Percentiles rank a stretch among this genome's conserved stretches.
phyloP scores from a whole-genome alignment of 2,113 vertebrate genomes.

The Festucalex cinctus region DNA sequence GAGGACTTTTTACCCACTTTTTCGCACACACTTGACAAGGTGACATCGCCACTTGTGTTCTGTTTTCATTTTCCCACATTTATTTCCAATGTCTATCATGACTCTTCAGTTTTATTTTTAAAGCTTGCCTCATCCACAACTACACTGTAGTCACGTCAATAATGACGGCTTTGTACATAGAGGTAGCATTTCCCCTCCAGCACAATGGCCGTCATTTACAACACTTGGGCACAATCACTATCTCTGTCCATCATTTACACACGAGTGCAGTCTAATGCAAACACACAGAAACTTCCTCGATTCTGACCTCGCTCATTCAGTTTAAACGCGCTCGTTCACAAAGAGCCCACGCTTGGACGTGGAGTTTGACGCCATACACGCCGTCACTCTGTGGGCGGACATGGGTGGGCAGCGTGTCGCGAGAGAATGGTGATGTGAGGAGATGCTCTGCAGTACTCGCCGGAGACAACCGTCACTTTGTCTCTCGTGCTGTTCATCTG shows the following conservation, averaged over 20 bases:
- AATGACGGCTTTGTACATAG: constrained; percentile 54
- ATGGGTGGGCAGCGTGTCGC: constrained; percentile 29
- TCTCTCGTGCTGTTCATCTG: constrained; percentile 20
- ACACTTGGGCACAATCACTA: constrained; percentile 27
- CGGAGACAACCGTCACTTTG: constrained; percentile 59
- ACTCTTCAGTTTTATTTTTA: neutral
- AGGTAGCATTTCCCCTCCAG: constrained; percentile 53
- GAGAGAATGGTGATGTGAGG: constrained; percentile 30
- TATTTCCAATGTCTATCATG: neutral
- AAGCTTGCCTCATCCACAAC: constrained; percentile 17
- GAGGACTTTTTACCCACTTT: constrained; percentile 28
- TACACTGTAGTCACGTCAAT: constrained; percentile 32
- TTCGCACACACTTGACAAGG: neutral
- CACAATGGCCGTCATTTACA: constrained; percentile 61
- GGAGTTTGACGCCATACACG: constrained; percentile 46
- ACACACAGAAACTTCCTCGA: constrained; percentile 26
- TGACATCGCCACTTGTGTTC: neutral
- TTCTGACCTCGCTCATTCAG: neutral
- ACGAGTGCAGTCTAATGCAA: constrained; percentile 36
- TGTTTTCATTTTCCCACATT: neutral
- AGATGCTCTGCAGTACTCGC: constrained; percentile 48
- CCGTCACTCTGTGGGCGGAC: constrained; percentile 37
- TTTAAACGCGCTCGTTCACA: constrained; percentile 44
- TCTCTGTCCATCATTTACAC: constrained; percentile 41
- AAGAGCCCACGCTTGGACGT: constrained; percentile 46